A percentile compares a stretch with the other conserved stretches of the same genome.
phyloP scores from a whole-genome alignment of 1,140 invertebrate species.

The Leptonema lineaticorne region DNA sequence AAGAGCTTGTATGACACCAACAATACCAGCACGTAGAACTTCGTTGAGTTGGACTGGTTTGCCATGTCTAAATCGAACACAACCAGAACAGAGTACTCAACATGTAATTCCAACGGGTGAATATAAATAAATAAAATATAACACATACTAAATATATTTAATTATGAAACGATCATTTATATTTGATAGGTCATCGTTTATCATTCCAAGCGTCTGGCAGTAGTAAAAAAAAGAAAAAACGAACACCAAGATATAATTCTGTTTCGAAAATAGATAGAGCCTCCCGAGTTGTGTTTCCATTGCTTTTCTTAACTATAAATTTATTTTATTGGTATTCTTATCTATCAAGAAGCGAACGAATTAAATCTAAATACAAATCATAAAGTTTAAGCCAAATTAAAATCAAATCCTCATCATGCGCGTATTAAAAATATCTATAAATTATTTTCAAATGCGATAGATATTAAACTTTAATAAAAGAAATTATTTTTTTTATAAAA shows the following conservation, averaged over 20 bases:
- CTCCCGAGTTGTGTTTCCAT: constrained; percentile 73
- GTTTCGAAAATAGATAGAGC: constrained; percentile 78
- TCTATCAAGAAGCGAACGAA: constrained; percentile 63
- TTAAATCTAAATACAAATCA: constrained; percentile 37
- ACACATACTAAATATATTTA: constrained; percentile 1
- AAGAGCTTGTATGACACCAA: constrained; percentile 31
- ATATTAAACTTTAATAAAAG: too few species aligned
- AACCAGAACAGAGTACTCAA: constrained; percentile 41
- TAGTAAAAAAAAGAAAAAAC: constrained; percentile 54
- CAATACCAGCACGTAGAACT: constrained; percentile 23
- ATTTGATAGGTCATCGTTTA: constrained; percentile 38
- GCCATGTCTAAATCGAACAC: constrained; percentile 37
- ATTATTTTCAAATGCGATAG: too few species aligned
- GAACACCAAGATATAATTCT: constrained; percentile 69
- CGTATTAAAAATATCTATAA: too few species aligned
- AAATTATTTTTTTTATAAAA: too few species aligned
- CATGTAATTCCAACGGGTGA: constrained; percentile 38
- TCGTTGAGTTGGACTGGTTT: constrained; percentile 34
- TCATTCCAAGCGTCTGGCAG: constrained; percentile 47
- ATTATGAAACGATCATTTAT: constrained; percentile 25
- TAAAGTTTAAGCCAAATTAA: constrained; percentile 6
- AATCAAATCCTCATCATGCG: not conserved
- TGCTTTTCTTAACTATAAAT: constrained; percentile 76
- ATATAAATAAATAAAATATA: constrained; percentile 27
- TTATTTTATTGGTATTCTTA: constrained; percentile 80